Conservation (phyloP, 2,113 vertebrate genomes). For the Anoura caudifer region DNA sequence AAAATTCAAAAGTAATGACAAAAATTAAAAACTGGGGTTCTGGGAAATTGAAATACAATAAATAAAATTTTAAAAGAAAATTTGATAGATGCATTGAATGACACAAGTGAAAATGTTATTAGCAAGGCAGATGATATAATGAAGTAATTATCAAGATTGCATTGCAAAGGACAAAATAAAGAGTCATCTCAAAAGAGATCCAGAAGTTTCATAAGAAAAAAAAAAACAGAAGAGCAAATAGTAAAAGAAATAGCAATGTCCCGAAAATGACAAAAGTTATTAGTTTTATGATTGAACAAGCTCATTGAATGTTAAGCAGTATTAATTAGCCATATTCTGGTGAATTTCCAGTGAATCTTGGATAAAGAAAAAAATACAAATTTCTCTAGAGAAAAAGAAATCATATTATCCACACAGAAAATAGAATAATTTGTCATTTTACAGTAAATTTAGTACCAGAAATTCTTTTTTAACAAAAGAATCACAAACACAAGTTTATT, state of each 20-base stretch:
- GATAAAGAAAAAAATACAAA: background rate
- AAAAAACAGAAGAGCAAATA: background rate
- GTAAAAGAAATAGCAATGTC: background rate
- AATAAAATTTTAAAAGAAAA: background rate
- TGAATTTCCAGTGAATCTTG: slow-evolving; percentile 27
- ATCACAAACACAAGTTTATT: background rate
- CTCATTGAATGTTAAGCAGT: slow-evolving; percentile 27
- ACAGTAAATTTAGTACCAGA: background rate
- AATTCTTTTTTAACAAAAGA: background rate
- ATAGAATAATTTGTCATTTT: background rate
- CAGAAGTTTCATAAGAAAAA: background rate
- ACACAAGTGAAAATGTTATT: background rate
- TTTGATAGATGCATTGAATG: background rate
- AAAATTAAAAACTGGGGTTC: background rate
- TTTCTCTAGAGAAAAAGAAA: background rate
- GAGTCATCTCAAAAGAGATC: background rate
- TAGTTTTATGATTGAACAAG: slow-evolving; percentile 33
- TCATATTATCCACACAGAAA: background rate
- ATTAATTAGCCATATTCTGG: slow-evolving; percentile 22
- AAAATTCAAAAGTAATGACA: background rate
- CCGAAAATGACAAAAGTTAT: slow-evolving; percentile 28
- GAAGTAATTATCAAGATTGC: background rate
- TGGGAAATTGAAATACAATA: background rate
- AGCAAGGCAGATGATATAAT: background rate
- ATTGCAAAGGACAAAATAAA: background rate